phyloP scores from a whole-genome alignment of 2,888 invertebrate genomes.

The Polydrusus cervinus region DNA sequence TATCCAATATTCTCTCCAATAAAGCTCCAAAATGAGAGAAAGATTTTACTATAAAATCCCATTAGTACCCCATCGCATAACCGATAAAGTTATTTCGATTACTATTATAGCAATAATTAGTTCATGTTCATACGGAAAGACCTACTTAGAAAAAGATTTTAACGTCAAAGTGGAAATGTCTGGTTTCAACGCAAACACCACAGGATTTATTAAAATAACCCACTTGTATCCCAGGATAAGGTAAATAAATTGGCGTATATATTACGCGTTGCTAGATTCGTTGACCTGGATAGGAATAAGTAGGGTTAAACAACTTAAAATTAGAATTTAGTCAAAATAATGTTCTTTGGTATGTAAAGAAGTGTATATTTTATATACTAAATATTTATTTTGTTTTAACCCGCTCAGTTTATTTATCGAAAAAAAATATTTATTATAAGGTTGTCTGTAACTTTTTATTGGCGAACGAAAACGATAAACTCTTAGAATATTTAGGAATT shows the following conservation, averaged over 20 bases:
- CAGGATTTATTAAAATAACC: conserved; percentile 38
- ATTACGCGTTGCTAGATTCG: conserved; percentile 31
- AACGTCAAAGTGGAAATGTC: background rate
- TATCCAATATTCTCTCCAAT: too few relatives aligned
- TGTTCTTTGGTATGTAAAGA: background rate
- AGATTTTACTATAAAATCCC: too few relatives aligned
- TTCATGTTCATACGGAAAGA: too few relatives aligned
- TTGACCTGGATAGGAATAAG: conserved; percentile 34
- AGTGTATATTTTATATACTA: background rate
- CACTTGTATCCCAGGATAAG: conserved; percentile 35
- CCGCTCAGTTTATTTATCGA: background rate
- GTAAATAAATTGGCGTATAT: conserved; percentile 44
- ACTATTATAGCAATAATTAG: too few relatives aligned
- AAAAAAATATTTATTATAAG: too few relatives aligned
- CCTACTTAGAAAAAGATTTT: too few relatives aligned
- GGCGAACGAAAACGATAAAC: too few relatives aligned
- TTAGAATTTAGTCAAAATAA: conserved; percentile 6
- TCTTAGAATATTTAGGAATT: too few relatives aligned
- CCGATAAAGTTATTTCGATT: too few relatives aligned
- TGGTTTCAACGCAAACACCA: conserved; percentile 14
- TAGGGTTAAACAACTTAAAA: conserved; percentile 31
- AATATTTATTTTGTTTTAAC: background rate
- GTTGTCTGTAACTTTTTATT: too few relatives aligned
- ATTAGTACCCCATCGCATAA: too few relatives aligned
- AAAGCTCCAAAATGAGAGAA: too few relatives aligned